Conservation (phyloP, 2,797 vertebrate genomes). For the Pitangus sulphuratus region DNA sequence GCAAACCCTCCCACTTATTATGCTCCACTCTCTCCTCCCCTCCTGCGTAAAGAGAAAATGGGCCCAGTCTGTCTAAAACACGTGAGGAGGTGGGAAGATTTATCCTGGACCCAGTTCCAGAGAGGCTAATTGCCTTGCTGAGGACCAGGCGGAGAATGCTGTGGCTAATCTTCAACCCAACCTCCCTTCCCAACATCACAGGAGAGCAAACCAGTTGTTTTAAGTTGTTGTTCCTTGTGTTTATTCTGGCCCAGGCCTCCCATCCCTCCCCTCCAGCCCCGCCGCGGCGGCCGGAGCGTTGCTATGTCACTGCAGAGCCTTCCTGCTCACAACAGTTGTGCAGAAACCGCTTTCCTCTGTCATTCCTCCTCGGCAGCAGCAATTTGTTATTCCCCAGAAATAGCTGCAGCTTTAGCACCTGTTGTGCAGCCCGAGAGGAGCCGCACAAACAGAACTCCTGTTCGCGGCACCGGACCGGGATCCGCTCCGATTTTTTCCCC, state of each 20-base stretch:
- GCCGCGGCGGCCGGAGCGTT: not conserved
- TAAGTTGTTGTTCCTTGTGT: not conserved
- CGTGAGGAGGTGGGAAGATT: not conserved
- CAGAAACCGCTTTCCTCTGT: not conserved
- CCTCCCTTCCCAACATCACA: not conserved
- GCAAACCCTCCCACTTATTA: not conserved
- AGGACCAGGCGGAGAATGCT: not conserved
- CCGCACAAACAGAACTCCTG: conserved; percentile 55
- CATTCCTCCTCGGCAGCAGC: not conserved
- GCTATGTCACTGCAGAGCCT: not conserved
- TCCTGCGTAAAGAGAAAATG: rapidly evolving
- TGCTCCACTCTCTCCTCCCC: not conserved
- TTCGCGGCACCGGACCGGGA: conserved; percentile 48
- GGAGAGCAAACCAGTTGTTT: not conserved
- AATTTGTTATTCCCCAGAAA: conserved; percentile 20
- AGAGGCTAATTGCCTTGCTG: not conserved
- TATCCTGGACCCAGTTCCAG: not conserved
- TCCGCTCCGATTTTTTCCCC: not conserved
- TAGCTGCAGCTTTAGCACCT: conserved; percentile 72
- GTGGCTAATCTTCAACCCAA: conserved; percentile 5
- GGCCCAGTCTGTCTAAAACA: not conserved
- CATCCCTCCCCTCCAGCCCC: not conserved
- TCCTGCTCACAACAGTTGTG: not conserved
- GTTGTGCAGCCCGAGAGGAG: conserved; percentile 53
- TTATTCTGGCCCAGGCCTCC: not conserved